phyloP scores from a whole-genome alignment of 1,140 invertebrate species.

The Zaprionus tsacasi region DNA sequence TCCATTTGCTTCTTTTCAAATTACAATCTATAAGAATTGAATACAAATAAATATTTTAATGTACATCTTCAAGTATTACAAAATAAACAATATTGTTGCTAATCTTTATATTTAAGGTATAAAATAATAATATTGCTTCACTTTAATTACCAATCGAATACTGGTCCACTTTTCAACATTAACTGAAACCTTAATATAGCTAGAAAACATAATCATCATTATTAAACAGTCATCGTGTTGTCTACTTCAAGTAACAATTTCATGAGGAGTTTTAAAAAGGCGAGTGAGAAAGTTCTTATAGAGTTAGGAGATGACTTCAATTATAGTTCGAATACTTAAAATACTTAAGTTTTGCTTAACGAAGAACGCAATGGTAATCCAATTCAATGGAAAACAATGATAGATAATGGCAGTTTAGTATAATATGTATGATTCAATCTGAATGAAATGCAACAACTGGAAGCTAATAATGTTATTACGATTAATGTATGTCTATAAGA shows the following conservation, averaged over 20 bases:
- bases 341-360: conserved; percentile 21
- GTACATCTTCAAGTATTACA: conserved; percentile 15
- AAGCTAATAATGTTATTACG: conserved; percentile 24
- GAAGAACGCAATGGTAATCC: conserved; percentile 14
- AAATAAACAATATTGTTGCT: conserved; percentile 14
- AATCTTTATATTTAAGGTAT: conserved; percentile 35
- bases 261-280: conserved; percentile 4
- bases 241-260: conserved; percentile 31
- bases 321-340: conserved; percentile 32
- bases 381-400: conserved; percentile 15
- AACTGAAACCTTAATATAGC: conserved; percentile 31
- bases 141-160: conserved; percentile 57
- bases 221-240: conserved; percentile 6
- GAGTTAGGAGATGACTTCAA: conserved; percentile 26
- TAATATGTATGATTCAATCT: conserved; percentile 24
- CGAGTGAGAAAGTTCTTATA: conserved; percentile 1
- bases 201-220: conserved; percentile 20
- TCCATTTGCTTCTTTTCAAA: conserved; percentile 3
- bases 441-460: conserved; percentile 44
- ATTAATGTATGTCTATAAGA: conserved; percentile 7
- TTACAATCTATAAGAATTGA: conserved; percentile 14
- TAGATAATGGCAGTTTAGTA: conserved; percentile 56
- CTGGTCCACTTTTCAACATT: conserved; percentile 34
- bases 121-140: conserved; percentile 59
- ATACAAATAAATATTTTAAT: conserved; percentile 43